Evolutionary conservation across 2,888 invertebrate species (phyloP), one percentile per base, ranked within the genome.

Genomic region (Poecilus cupreus): DNA sequence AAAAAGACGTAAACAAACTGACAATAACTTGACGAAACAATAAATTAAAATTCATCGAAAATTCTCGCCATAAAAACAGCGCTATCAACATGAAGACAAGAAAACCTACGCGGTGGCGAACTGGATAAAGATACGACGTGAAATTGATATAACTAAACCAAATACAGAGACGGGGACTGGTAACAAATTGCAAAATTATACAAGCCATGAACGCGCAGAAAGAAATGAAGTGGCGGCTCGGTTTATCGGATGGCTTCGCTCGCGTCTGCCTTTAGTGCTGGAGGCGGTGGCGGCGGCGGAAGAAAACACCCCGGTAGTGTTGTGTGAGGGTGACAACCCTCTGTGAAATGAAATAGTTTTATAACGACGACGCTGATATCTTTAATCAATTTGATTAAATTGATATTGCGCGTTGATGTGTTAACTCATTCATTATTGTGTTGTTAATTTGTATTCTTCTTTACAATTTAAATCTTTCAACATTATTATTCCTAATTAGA

Each of bases 101-200:
- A 22, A 26, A 72, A 72, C 72, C 16, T 72, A 68, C 72, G 72
- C 22, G 72, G 60, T 24, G 3, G 57, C 54, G 13, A 20, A 76
- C 54, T 76, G 76, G 54, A 51, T 76, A 18, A 75, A 82, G 79
- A 79, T 82, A 82, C 81, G 79, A 64, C 80, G 37, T 82, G 76
- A 83, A 85, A 86, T 86, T 85, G 85, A 85, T 86, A 85, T 84
- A 72, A 43, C 72, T 72, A 85, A 84, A 84, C 84, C 85, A 84
- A 85, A 85, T 83, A 83, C 84, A 83, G 84, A 78, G 81, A 64
- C 60, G 43, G 54, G 77, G 39, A 16, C 77, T 37, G 57, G 60
- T 85, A 86, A 87, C 87, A 88, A 87, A 88, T 88, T 86, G 87
- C 86, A 85, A 85, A 87, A 87, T 87, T 87, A 87, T 88, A 86